A percentile compares a stretch with the other conserved stretches of the same genome.
These are phyloP conservation scores for Sinocyclocheilus anophthalmus DNA, from an alignment of 2,113 vertebrate genomes.

Conservation along the genomic window DNA sequence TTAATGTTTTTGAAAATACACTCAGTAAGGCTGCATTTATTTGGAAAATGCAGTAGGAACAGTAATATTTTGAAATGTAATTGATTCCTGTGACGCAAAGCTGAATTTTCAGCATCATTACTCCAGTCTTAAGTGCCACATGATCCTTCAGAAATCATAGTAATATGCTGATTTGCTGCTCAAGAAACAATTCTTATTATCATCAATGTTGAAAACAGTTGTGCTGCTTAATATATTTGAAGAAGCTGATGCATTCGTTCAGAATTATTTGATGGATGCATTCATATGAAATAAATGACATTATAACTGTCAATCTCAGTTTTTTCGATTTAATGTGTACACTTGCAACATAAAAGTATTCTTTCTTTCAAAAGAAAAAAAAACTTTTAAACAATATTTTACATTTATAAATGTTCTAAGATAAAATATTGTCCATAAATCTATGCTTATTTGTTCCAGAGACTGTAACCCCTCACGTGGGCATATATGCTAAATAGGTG, in stretches of 20 bases:
- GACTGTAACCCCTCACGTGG: background rate
- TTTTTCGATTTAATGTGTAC: background rate
- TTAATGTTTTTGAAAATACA: background rate
- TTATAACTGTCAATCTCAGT: background rate
- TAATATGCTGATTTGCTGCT: background rate
- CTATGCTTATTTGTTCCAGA: background rate
- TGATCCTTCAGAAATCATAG: too few relatives aligned
- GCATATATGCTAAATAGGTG: conserved; percentile 24
- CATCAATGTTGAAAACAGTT: background rate
- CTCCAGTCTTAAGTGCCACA: too few relatives aligned
- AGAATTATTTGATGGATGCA: background rate
- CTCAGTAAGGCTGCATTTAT: background rate
- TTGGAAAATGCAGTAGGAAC: background rate
- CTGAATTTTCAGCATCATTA: background rate
- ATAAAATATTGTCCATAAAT: background rate
- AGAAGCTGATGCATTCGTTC: background rate
- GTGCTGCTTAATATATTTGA: background rate
- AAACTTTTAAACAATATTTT: background rate
- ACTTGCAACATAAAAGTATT: too few relatives aligned
- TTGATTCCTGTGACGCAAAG: background rate
- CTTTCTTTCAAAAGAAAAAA: too few relatives aligned
- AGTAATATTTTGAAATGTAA: background rate
- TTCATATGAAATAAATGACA: background rate
- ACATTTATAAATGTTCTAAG: background rate
- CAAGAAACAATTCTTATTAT: background rate